These are phyloP conservation scores for Campoletis raptor DNA, from an alignment of 2,888 invertebrate species.

Conservation along the genomic window DNA sequence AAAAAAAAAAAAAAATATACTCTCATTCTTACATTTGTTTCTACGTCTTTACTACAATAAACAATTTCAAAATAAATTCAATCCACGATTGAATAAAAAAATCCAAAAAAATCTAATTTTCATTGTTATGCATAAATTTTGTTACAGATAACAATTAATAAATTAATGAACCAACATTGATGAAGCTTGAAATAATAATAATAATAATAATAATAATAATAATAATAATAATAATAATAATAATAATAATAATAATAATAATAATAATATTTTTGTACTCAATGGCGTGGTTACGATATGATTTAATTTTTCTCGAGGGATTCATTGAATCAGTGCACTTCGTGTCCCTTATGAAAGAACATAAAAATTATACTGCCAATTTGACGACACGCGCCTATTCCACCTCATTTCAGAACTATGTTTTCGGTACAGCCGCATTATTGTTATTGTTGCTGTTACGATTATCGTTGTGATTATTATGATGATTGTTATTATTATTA, in stretches of 20 bases:
- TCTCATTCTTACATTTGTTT: not conserved
- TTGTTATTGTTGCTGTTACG: conserved; percentile 35
- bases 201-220: not conserved
- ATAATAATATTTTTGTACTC: not conserved
- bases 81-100: not conserved
- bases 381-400: conserved; percentile 73
- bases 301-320: conserved; percentile 72
- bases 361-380: conserved; percentile 79
- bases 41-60: not conserved
- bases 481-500: not conserved
- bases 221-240: not conserved
- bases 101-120: not conserved
- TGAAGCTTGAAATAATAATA: not conserved
- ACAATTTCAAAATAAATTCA: not conserved
- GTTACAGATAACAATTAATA: not conserved
- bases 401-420: conserved; percentile 25
- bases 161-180: not conserved
- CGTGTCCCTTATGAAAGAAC: conserved; percentile 55
- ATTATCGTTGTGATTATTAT: conserved; percentile 11
- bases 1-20: not conserved
- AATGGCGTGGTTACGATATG: not conserved
- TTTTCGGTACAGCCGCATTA: conserved; percentile 20
- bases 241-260: not conserved
- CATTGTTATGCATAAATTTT: not conserved
- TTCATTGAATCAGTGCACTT: conserved; percentile 74